These are phyloP conservation scores for Pseudachorutes palmiensis DNA, from an alignment of 1,140 invertebrate genomes.

Conservation along the genomic window DNA sequence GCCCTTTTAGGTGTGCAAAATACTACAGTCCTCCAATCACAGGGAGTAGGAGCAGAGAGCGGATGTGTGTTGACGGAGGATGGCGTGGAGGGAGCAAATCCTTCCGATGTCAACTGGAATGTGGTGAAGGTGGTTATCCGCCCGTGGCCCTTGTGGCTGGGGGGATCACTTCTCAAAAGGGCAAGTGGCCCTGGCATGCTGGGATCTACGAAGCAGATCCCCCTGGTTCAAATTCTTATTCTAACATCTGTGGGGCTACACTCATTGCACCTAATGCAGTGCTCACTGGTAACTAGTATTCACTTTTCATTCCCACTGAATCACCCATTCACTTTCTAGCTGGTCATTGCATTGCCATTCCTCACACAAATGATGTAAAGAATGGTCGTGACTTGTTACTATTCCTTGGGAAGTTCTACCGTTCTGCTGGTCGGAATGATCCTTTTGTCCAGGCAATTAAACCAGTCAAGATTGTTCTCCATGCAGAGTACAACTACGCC, in stretches of 20 bases:
- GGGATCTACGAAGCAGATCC: constrained; percentile 25
- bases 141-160: constrained; percentile 17
- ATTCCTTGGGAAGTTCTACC: constrained; percentile 26
- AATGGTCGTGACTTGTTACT: not conserved
- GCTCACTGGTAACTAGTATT: constrained; percentile 22
- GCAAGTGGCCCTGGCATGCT: constrained; percentile 34
- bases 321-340: constrained; percentile 24
- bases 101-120: constrained; percentile 22
- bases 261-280: constrained; percentile 22
- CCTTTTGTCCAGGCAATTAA: constrained; percentile 15
- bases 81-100: constrained; percentile 9
- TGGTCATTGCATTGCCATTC: constrained; percentile 24
- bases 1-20: constrained; percentile 18
- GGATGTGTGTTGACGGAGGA: constrained; percentile 11
- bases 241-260: constrained; percentile 30
- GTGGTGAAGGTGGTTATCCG: constrained; percentile 20
- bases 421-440: constrained; percentile 24
- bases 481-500: constrained; percentile 18
- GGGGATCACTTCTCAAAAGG: constrained; percentile 16
- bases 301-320: not conserved
- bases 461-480: constrained; percentile 14
- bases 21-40: constrained; percentile 20
- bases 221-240: constrained; percentile 13
- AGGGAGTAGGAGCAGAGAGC: not conserved
- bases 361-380: constrained; percentile 19